Conservation (phyloP, 2,113 vertebrate genomes). For the Caranx ignobilis region DNA sequence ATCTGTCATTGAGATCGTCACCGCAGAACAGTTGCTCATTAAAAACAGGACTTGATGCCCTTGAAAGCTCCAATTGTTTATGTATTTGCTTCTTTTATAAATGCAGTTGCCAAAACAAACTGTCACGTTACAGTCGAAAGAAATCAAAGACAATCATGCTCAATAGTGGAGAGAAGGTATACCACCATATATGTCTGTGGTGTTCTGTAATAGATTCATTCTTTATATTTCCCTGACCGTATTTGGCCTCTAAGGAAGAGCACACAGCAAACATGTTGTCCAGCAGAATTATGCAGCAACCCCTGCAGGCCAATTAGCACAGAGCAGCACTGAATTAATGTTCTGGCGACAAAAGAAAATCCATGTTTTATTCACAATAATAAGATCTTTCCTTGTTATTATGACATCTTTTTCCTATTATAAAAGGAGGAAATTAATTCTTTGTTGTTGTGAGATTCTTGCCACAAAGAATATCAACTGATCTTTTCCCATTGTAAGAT, state of each 20-base stretch:
- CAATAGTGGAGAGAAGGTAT: background rate
- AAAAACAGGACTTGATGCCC: constrained; percentile 5
- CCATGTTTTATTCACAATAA: constrained; percentile 26
- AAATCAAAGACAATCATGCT: background rate
- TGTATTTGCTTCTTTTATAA: background rate
- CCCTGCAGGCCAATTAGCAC: constrained; percentile 48
- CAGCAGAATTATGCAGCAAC: constrained; percentile 24
- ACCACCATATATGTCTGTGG: background rate
- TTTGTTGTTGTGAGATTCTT: background rate
- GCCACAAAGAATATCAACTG: background rate
- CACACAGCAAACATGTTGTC: constrained; percentile 21
- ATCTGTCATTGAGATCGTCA: background rate
- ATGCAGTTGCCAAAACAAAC: background rate
- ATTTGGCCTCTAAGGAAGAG: background rate
- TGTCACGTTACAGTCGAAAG: background rate
- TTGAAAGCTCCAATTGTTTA: background rate
- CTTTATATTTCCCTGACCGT: background rate
- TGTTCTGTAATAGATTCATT: background rate
- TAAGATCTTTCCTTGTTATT: constrained; percentile 25
- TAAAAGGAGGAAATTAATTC: background rate
- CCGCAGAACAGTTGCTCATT: background rate
- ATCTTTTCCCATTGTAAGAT: background rate
- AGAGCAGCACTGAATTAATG: constrained; percentile 10
- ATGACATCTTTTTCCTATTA: background rate
- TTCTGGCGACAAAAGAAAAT: constrained; percentile 30